phyloP scores from a whole-genome alignment of 2,113 vertebrate species.

The Rissa tridactyla region DNA sequence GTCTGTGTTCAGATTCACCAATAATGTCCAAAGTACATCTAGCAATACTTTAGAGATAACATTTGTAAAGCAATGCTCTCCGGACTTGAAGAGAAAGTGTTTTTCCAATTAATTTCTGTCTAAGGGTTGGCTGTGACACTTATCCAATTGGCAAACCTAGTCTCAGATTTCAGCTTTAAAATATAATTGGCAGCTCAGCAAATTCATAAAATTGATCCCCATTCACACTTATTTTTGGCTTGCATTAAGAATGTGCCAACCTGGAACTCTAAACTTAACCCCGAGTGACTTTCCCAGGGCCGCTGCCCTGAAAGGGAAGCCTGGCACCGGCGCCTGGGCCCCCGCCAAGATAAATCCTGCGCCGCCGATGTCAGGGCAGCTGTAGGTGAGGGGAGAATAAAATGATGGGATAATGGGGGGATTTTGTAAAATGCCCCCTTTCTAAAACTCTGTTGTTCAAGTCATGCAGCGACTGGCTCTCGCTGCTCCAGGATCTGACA shows the following conservation, averaged over 20 bases:
- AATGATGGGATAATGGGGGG: neutral
- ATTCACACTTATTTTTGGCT: constrained; percentile 66
- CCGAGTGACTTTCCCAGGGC: constrained; percentile 48
- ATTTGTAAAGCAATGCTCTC: neutral
- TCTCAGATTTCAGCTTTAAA: constrained; percentile 62
- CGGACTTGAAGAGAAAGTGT: neutral
- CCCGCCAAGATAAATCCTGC: constrained; percentile 35
- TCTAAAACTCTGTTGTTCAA: neutral
- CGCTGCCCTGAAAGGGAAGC: constrained; percentile 17
- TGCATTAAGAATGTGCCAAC: constrained; percentile 58
- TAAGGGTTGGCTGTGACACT: neutral
- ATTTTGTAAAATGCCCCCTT: neutral
- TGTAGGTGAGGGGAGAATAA: neutral
- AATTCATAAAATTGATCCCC: constrained; percentile 63
- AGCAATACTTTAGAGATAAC: neutral
- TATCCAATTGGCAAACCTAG: neutral
- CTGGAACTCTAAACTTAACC: constrained; percentile 64
- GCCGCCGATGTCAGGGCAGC: neutral
- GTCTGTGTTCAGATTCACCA: neutral
- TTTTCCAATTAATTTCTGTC: constrained; percentile 41
- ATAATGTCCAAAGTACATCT: neutral
- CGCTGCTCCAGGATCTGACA: fast-evolving
- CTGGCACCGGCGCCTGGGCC: constrained; percentile 28
- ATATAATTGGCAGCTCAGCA: constrained; percentile 69
- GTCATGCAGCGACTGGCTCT: neutral